These are phyloP conservation scores for Himalopsyche japonica DNA, from an alignment of 2,888 invertebrate species.

Conservation along the genomic window DNA sequence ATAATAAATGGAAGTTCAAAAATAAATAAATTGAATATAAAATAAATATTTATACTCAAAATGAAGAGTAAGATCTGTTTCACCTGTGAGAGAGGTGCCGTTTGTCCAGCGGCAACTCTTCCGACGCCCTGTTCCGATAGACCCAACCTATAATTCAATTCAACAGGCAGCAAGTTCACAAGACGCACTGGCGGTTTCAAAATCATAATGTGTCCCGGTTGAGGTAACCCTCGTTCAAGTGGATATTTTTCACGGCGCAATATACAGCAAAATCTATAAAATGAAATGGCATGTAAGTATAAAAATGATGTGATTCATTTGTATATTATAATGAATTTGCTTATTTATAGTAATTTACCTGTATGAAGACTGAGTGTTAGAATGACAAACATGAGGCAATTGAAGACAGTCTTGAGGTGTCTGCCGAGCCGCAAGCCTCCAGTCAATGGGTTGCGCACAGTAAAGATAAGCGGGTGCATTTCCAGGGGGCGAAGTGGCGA, in stretches of 20 bases:
- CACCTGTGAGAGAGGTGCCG: slow-evolving; percentile 53
- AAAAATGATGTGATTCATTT: not conserved
- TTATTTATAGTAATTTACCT: slow-evolving; percentile 25
- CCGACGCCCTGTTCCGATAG: slow-evolving; percentile 41
- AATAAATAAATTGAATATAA: no score
- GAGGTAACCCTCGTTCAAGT: slow-evolving; percentile 60
- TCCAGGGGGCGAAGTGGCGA: slow-evolving; percentile 60
- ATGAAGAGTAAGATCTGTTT: slow-evolving; percentile 29
- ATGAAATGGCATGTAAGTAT: not conserved
- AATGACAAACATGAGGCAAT: slow-evolving; percentile 41
- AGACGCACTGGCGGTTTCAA: slow-evolving; percentile 83
- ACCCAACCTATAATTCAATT: slow-evolving; percentile 64
- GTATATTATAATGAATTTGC: no score
- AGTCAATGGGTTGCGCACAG: slow-evolving; percentile 55
- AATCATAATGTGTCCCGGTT: slow-evolving; percentile 87
- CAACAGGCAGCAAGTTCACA: slow-evolving; percentile 86
- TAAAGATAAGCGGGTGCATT: slow-evolving; percentile 65
- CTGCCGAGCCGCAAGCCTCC: slow-evolving; percentile 43
- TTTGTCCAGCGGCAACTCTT: slow-evolving; percentile 50
- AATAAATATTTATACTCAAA: no score
- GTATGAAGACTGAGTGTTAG: slow-evolving; percentile 44
- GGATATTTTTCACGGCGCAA: slow-evolving; percentile 83
- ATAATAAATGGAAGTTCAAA: no score
- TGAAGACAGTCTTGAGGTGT: slow-evolving; percentile 42
- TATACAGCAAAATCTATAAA: slow-evolving; percentile 74